Evolutionary conservation across 2,888 invertebrate species (phyloP), one percentile per base, ranked within the genome.

Genomic region (Caenorhabditis sp.): DNA sequence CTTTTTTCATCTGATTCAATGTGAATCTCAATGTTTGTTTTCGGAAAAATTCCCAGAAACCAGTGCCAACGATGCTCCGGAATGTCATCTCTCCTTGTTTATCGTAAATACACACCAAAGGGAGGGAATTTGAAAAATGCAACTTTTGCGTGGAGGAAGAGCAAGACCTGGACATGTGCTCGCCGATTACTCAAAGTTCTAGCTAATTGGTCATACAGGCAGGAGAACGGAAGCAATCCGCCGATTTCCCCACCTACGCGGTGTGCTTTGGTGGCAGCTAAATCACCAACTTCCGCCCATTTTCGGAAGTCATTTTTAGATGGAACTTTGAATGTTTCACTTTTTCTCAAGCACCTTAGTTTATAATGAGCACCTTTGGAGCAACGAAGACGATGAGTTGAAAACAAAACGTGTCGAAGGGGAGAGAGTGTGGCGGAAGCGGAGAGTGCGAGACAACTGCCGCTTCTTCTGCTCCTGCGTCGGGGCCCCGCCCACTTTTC

Each of bases 401-500:
- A 61, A 26, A 46, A 65, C 46, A 45, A 43, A 58, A 43, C 41
- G 37, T 52, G 32, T 52, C 50, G 50, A 53, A 53, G 35, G 8
- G 11, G 11, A 55, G 39, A 50, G 46, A 62, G 45, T n/a, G 45
- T 9, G 8, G 8, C 0, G 9, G 11, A 13, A 2, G 22, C 15
- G 32, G 46, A 65, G 53, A 30, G 72, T 13, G 55, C 30, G 43
- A 46, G 59, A 59, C 66, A 66, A 52, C 73, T 65, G 62, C 71
- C 9, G 43, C 50, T 48, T 26, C 56, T 26, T 22, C 41, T 58
- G 43, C 45, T 39, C 15, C 52, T 32, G 22, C 27, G 39, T 35
- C 7, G 13, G 53, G 37, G 46, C 72, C 48, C 74, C 68, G 61
- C 74, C 74, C 74, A 32, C 39, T 65, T 65, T 70, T 17, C 15